phyloP scores from a whole-genome alignment of 2,888 invertebrate species.

The Platycnemis pennipes region DNA sequence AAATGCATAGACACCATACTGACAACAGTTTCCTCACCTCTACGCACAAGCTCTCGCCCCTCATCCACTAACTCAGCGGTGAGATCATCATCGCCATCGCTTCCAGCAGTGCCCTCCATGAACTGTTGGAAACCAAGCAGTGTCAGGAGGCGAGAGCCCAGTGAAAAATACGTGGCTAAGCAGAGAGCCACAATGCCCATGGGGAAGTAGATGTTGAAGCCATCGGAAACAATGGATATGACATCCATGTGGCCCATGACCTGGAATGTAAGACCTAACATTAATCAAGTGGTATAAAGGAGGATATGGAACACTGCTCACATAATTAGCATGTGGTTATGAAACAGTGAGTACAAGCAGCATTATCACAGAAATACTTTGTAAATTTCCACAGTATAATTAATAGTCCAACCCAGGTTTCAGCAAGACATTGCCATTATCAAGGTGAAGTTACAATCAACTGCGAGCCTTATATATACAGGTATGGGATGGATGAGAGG shows the following conservation, averaged over 20 bases:
- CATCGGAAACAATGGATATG: constrained; percentile 96
- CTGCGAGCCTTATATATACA: no score
- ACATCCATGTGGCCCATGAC: constrained; percentile 99
- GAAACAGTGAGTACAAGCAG: no score
- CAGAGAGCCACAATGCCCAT: constrained; percentile 97
- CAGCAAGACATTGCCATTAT: no score
- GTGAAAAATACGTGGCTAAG: constrained; percentile 94
- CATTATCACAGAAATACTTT: no score
- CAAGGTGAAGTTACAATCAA: no score
- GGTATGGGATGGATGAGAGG: no score
- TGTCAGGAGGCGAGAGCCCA: constrained; percentile 94
- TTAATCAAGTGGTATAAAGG: not conserved
- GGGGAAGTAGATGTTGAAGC: constrained; percentile 99
- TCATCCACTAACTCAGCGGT: constrained; percentile 96
- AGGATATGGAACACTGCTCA: no score
- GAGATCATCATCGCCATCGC: constrained; percentile 92
- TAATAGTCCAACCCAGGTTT: no score
- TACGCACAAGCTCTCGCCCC: constrained; percentile 93
- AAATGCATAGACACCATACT: no score
- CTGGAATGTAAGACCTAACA: constrained; percentile 78
- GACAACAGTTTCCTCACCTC: constrained; percentile 87
- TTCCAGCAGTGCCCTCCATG: constrained; percentile 78
- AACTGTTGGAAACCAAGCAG: constrained; percentile 98
- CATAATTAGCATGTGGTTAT: no score
- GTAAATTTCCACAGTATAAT: no score